phyloP scores from a whole-genome alignment of 2,797 vertebrate genomes.

The Natrix natrix region DNA sequence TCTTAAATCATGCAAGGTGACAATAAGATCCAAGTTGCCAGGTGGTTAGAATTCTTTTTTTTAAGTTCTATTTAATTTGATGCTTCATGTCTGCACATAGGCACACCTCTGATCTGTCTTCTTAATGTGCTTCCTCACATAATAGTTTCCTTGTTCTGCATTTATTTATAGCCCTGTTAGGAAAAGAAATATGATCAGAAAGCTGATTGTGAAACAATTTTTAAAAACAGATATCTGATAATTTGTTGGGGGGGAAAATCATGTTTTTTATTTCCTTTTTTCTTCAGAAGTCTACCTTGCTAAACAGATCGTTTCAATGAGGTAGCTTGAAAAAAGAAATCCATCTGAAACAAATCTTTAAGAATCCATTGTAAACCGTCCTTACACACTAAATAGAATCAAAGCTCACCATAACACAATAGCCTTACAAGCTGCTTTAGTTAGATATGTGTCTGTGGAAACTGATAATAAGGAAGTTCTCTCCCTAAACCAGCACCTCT shows the following conservation, averaged over 20 bases:
- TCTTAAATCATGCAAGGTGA: not conserved
- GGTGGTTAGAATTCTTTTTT: not conserved
- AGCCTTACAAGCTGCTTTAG: not conserved
- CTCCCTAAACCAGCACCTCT: not conserved
- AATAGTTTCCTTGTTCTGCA: not conserved
- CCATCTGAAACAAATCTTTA: not conserved
- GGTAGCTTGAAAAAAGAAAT: slow-evolving; percentile 6
- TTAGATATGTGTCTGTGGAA: not conserved
- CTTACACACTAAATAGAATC: slow-evolving; percentile 5
- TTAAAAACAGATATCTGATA: not conserved
- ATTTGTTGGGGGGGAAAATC: not conserved
- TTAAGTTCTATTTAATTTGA: not conserved
- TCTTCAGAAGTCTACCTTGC: not conserved
- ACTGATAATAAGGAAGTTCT: not conserved
- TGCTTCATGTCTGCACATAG: too few species aligned
- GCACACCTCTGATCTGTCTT: not conserved
- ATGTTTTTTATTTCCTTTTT: not conserved
- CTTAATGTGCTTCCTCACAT: not conserved
- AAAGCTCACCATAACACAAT: not conserved
- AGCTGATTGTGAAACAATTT: not conserved
- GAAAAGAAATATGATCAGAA: not conserved
- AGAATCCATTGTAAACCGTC: not conserved
- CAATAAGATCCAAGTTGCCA: not conserved
- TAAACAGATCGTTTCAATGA: not conserved
- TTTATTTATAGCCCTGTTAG: not conserved